Base-by-base conservation (phyloP, 2,888 invertebrate genomes). In the Tinea trinotella region DNA sequence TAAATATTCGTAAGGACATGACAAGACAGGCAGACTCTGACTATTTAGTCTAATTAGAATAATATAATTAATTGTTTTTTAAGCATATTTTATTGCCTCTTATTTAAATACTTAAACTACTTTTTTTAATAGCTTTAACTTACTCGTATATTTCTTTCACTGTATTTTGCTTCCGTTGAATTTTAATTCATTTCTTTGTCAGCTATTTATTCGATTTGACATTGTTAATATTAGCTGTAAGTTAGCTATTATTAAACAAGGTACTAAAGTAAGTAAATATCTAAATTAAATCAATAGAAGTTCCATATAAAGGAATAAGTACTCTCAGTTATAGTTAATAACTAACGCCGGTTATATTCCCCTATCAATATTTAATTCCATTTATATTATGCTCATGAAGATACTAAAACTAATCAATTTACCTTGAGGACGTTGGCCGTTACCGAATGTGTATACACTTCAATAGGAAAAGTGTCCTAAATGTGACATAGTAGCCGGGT, bases 381-480 rank as follows among this genome's bases (percentile, higher is more conserved):
- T 7, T 40, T 40, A 40, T 15, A 12, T 40, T 40, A n/a, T 4
- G 22, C 7, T 22, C 4, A 22, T 22, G 22, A 22, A 12, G 40
- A 2, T 40, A 4, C 2, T 57, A 59, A 60, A 64, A 61, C 62
- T 65, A 64, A 69, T 70, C 64, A 66, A 63, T 64, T 60, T 62
- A 61, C 57, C 57, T 57, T 57, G 61, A 68, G 70, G n/a, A 68
- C 70, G 67, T 73, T 70, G 74, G 13, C 40, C 40, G 40, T 40
- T 40, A 40, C 40, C n/a, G n/a, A 40, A 40, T 40, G 13, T 40
- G 40, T 40, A n/a, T 3, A 1, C 12, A 40, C 40, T 46, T 17
- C 18, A 46, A 46, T 19, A 73, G 75, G 74, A 74, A 76, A 76
- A 78, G 74, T 76, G 74, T 72, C 70, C 36, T n/a, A 46, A 34